Evolutionary conservation across 2,888 invertebrate species (phyloP), one percentile per base, ranked within the genome.

Genomic region (Ecliptopera silaceata): DNA sequence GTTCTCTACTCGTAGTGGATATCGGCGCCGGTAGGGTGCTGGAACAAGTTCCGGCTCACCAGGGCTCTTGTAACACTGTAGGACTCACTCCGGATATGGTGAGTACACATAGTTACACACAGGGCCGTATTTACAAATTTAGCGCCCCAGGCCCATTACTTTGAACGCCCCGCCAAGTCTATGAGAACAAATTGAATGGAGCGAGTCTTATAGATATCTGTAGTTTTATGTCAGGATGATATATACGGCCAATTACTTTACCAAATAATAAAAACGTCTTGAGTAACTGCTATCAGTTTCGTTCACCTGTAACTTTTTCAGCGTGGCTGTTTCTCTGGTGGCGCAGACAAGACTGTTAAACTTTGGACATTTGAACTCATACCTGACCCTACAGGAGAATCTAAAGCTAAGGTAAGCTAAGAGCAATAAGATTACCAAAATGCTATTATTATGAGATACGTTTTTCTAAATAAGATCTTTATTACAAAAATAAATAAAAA

Each of bases 281-380:
- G n/a, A n/a, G n/a, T n/a, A n/a, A 2, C 20, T 20, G 20, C 20
- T 4, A 3, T 20, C 4, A 22, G 10, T 41, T 26, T 26, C 38
- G 17, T 29, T 39, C 26, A 13, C 5, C 13, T 5, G 3, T 18
- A n/a, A 26, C 8, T 15, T 17, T 18, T 39, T 20, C 76, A 95
- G 95, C 90, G 94, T 70, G 96, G 97, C 1, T 95, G 97, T 71
- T 94, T 94, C 6, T 95, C 97, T 2, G 98, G 97, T 0, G 96
- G 98, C 52, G 95, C 95, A 0, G 99, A 99, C 80, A 94, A 96
- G 63, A 96, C 96, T 0, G 96, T 98, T 0, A 98, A 98, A 83
- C 95, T 98, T 71, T 99, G 99, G 99, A 94, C 95, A 55, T 98
- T 98, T 80, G 97, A 98, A 79, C 91, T 98, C 11, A 93, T 97